Evolutionary conservation across 2,113 vertebrate genomes (phyloP).

Genomic region (Anarhynchus alexandrinus): DNA sequence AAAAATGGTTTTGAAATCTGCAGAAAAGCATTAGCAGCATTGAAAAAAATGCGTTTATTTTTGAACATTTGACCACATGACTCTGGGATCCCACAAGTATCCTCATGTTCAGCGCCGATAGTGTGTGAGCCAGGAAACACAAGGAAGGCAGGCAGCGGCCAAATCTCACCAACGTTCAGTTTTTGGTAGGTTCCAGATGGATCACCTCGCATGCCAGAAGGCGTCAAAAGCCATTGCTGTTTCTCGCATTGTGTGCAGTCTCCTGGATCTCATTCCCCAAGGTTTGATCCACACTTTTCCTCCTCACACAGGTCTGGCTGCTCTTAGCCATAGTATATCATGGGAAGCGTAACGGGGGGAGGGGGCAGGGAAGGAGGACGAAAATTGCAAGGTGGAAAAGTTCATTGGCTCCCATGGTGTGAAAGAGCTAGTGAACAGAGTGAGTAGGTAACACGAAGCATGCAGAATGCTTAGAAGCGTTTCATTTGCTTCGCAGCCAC

Average conservation of each 20-base stretch:
- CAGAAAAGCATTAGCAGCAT: conserved; percentile 57
- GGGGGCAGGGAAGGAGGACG: neutral
- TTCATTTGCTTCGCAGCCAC: neutral
- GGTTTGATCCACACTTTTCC: neutral
- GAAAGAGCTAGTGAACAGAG: neutral
- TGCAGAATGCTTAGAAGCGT: neutral
- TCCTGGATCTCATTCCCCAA: neutral
- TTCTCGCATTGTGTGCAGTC: neutral
- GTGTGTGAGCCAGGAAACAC: neutral
- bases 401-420: neutral
- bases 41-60: conserved; percentile 50
- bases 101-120: neutral
- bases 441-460: neutral
- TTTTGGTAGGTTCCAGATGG: neutral
- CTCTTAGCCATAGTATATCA: neutral
- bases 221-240: neutral
- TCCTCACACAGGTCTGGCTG: neutral
- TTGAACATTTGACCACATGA: conserved; percentile 26
- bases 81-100: neutral
- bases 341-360: rapidly evolving
- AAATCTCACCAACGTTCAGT: neutral
- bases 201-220: neutral
- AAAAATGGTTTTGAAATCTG: conserved; percentile 62
- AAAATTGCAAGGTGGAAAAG: neutral
- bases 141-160: neutral